These are phyloP conservation scores for Ylistrum balloti DNA, from an alignment of 1,140 invertebrate species.

Conservation along the genomic window DNA sequence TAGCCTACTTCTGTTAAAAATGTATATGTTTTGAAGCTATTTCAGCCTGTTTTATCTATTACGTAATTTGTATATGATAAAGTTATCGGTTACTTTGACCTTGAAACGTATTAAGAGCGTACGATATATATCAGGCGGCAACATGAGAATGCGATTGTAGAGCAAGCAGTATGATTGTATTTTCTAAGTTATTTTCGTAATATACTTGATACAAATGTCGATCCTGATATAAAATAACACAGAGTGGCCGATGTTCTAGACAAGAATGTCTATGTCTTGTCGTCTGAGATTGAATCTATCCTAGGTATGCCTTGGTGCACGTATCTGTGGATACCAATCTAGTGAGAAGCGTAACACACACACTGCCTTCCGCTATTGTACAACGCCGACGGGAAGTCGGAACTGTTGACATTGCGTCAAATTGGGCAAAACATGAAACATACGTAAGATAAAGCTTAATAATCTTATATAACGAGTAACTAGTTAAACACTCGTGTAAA, in stretches of 20 bases:
- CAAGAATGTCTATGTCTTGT: neutral
- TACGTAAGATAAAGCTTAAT: neutral
- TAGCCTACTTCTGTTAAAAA: neutral
- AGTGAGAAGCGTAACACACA: neutral
- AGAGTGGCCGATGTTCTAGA: neutral
- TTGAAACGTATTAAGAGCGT: neutral
- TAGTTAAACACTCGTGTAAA: neutral
- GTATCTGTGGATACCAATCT: neutral
- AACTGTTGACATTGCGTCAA: neutral
- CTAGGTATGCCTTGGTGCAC: neutral
- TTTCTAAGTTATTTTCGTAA: neutral
- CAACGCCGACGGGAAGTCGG: neutral
- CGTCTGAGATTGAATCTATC: neutral
- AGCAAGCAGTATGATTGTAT: neutral
- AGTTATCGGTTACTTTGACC: conserved; percentile 19
- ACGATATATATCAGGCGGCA: neutral
- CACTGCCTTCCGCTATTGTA: neutral
- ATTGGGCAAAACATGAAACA: neutral
- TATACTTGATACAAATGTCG: conserved; percentile 35
- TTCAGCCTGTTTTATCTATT: neutral
- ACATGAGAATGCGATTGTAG: conserved; percentile 6
- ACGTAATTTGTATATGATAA: conserved; percentile 6
- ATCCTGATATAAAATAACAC: neutral
- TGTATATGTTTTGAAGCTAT: neutral
- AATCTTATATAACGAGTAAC: neutral